Evolutionary conservation across 2,888 invertebrate species (phyloP).

Genomic region (Idaea aversata): DNA sequence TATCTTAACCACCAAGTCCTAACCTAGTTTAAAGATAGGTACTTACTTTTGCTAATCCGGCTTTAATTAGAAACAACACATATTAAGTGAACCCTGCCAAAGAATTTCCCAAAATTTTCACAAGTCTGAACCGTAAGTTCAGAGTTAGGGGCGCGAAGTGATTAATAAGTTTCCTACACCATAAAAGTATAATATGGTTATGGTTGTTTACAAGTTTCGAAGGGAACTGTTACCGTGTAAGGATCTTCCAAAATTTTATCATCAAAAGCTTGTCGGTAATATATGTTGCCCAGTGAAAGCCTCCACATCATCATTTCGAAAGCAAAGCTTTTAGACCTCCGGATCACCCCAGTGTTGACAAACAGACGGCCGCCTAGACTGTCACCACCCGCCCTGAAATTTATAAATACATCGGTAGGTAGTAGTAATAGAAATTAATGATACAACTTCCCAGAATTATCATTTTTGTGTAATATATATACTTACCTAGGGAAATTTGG

Average conservation of each 20-base stretch:
- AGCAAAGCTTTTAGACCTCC: conserved; percentile 41
- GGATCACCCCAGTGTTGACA: conserved; percentile 58
- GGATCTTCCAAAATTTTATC: conserved; percentile 89
- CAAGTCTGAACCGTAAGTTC: too few species aligned
- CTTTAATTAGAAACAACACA: too few species aligned
- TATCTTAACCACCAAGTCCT: too few species aligned
- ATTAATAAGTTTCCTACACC: too few species aligned
- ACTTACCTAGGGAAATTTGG: conserved; percentile 12
- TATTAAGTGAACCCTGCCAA: too few species aligned
- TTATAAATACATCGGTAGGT: conserved; percentile 14
- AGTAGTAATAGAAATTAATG: not conserved
- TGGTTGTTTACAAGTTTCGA: not conserved
- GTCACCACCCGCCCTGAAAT: conserved; percentile 27
- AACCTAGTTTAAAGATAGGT: too few species aligned
- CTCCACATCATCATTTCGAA: conserved; percentile 71
- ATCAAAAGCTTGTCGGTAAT: conserved; percentile 88
- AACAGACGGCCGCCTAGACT: conserved; percentile 45
- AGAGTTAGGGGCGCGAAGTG: too few species aligned
- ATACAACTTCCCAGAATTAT: too few species aligned
- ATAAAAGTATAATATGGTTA: not conserved
- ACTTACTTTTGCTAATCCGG: too few species aligned
- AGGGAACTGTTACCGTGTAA: conserved; percentile 79
- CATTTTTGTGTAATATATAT: not conserved
- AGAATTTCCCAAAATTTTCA: too few species aligned
- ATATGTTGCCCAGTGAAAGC: conserved; percentile 88